These are phyloP conservation scores for Heliconius hermathena DNA, from an alignment of 1,140 invertebrate species.

Conservation along the genomic window DNA sequence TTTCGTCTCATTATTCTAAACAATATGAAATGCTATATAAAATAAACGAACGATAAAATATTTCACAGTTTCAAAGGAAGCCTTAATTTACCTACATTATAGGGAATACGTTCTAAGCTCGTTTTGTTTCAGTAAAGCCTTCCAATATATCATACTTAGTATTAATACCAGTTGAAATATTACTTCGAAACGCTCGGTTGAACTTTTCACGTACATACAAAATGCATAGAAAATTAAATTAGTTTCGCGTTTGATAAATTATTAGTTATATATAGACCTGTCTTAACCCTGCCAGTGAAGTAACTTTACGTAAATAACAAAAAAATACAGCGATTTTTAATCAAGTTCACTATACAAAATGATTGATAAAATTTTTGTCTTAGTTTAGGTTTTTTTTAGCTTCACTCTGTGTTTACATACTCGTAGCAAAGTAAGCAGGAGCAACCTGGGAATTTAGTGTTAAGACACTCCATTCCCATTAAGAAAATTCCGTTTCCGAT, in stretches of 20 bases:
- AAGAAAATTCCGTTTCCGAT: background rate
- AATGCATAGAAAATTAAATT: background rate
- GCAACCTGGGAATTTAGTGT: background rate
- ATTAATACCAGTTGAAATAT: constrained; percentile 7
- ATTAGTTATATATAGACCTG: background rate
- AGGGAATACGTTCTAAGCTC: background rate
- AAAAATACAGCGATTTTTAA: no score
- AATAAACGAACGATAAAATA: background rate
- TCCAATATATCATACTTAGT: constrained; percentile 11
- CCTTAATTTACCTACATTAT: constrained; percentile 12
- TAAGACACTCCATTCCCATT: background rate
- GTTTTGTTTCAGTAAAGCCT: background rate
- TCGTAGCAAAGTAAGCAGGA: no score
- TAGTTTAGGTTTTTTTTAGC: no score
- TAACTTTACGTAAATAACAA: no score
- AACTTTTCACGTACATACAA: background rate
- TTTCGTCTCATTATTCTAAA: background rate
- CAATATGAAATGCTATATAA: background rate
- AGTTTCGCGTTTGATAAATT: background rate
- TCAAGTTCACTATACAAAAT: no score
- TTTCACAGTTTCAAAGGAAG: background rate
- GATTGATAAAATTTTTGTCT: no score
- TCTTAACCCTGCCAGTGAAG: background rate
- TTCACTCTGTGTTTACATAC: no score
- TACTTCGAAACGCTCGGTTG: background rate